Evolutionary conservation across 1,140 invertebrate species (phyloP), one percentile per base, ranked within the genome.

Genomic region (Diprion similis): DNA sequence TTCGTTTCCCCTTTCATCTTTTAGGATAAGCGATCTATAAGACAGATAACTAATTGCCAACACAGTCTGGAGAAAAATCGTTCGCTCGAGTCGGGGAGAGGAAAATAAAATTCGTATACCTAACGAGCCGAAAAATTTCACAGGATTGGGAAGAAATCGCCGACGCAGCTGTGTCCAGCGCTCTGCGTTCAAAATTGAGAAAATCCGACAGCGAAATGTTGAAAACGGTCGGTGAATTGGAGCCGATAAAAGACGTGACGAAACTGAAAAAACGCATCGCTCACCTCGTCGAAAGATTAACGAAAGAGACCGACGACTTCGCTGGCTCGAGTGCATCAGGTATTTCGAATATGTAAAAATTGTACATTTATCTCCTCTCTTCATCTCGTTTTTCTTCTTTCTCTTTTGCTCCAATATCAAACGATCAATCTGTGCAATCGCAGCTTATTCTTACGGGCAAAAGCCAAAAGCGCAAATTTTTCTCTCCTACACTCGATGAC

Each of bases 131-230:
- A 37, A 37, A 37, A 37, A 37, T 37, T 37, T 37, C 24, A 6
- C 66, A 86, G 85, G 83, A 84, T 18, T 86, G 85, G 85, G 85
- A 86, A 64, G 85, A 86, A 64, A 77, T 85, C 13, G 80, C 81
- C 15, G 84, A 85, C n/a, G 77, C 77, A 17, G 73, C 75, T 0
- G 68, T 86, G n/a, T 59, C 51, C n/a, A 46, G 66, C 13, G 65
- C 71, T 0, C 68, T 86, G 0, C 67, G 75, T 1, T 76, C 67
- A 8, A 74, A 70, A 1, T 77, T 77, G 18, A 78, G 68, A 10
- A 83, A 75, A 67, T 66, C 71, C 8, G 68, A 17, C 79, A 75
- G 8, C 10, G 66, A 68, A 59, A 59, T 59, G 51, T 59, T 59
- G 51, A 6, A 9, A 17, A 59, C 51, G n/a, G 11, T 59, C 51